A percentile compares a stretch with the other conserved stretches of the same genome.
Evolutionary conservation across 2,888 invertebrate genomes (phyloP).

Genomic region (Clusia tigrina): DNA sequence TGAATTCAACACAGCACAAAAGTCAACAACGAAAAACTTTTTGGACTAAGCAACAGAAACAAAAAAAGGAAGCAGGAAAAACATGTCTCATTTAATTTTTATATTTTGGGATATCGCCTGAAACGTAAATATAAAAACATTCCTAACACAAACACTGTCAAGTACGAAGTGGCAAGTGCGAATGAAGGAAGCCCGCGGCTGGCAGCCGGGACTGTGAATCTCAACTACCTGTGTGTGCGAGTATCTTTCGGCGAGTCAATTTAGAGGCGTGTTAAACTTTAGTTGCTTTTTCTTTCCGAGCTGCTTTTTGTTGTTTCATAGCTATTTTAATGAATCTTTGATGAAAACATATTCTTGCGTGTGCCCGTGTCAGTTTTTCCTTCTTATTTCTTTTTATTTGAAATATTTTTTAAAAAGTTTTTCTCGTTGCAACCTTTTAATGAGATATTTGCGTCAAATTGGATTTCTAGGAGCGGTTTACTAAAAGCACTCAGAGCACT

Average conservation of each 20-base stretch:
- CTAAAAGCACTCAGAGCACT: too few species aligned
- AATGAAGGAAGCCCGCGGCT: neutral
- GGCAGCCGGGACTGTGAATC: neutral
- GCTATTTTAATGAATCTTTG: conserved; percentile 42
- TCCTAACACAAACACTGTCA: conserved; percentile 2
- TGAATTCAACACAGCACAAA: neutral
- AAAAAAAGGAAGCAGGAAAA: conserved; percentile 14
- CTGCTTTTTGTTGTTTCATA: conserved; percentile 22
- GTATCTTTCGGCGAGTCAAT: neutral
- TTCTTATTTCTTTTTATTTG: neutral
- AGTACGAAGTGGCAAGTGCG: too few species aligned
- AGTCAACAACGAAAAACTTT: neutral
- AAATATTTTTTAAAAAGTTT: neutral
- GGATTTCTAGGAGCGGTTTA: conserved; percentile 32
- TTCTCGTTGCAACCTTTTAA: conserved; percentile 45
- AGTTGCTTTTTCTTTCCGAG: conserved; percentile 23
- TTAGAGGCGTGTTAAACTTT: conserved; percentile 11
- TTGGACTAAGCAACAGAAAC: neutral
- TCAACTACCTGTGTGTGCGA: neutral
- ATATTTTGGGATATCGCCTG: conserved; percentile 9
- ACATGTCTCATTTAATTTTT: conserved; percentile 55
- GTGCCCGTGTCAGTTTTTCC: too few species aligned
- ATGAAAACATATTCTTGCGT: conserved; percentile 34
- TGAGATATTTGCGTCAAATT: conserved; percentile 46
- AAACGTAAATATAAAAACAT: neutral